phyloP scores from a whole-genome alignment of 2,888 invertebrate genomes.

The Patella ulyssiponensis region DNA sequence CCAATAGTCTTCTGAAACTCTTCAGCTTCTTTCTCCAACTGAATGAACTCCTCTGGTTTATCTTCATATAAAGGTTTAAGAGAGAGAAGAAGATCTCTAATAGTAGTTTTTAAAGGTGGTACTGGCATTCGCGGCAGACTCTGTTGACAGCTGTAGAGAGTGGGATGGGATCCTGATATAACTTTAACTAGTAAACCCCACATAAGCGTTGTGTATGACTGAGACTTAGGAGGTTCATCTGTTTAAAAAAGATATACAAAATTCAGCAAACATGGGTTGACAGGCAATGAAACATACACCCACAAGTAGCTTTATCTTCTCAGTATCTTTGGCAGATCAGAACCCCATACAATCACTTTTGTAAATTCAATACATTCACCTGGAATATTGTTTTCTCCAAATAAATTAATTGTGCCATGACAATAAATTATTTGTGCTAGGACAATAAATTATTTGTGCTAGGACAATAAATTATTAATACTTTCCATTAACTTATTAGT shows the following conservation, averaged over 20 bases:
- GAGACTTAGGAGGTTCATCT: conserved; percentile 73
- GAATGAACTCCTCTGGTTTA: conserved; percentile 64
- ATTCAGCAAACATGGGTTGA: background rate
- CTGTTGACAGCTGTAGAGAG: conserved; percentile 65
- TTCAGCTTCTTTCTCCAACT: conserved; percentile 67
- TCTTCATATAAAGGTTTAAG: conserved; percentile 72
- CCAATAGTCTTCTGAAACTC: conserved; percentile 72
- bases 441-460: too few relatives aligned
- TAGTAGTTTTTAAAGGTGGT: conserved; percentile 60
- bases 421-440: too few relatives aligned
- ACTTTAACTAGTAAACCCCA: conserved; percentile 69
- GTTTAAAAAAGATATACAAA: conserved; percentile 29
- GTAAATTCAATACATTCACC: too few relatives aligned
- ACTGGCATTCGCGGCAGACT: conserved; percentile 65
- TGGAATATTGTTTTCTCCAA: too few relatives aligned
- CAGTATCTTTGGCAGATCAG: too few relatives aligned
- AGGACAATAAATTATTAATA: too few relatives aligned
- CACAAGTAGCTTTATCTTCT: too few relatives aligned
- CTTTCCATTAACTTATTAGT: too few relatives aligned
- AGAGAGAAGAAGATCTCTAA: conserved; percentile 70
- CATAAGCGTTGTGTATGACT: conserved; percentile 68
- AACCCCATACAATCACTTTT: too few relatives aligned
- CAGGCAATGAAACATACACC: too few relatives aligned
- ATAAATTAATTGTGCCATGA: too few relatives aligned
- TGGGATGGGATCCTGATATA: conserved; percentile 62